A percentile compares a stretch with the other conserved stretches of the same genome.
These are phyloP conservation scores for Pherbina coryleti DNA, from an alignment of 2,888 invertebrate genomes.

Conservation along the genomic window DNA sequence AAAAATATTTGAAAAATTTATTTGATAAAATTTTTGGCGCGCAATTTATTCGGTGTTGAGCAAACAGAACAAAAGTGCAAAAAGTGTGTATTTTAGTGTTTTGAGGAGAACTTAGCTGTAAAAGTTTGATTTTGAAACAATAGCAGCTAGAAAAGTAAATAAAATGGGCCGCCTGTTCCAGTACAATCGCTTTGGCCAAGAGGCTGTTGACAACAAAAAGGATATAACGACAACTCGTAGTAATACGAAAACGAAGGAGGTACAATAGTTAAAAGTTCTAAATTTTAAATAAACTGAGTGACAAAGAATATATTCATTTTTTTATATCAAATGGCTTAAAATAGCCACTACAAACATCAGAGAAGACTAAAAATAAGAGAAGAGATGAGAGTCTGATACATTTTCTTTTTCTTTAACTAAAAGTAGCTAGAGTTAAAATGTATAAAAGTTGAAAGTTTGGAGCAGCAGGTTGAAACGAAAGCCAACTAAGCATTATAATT, in stretches of 20 bases:
- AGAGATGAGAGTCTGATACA: too few species aligned
- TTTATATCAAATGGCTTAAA: not conserved
- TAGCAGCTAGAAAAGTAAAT: not conserved
- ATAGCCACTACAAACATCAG: too few species aligned
- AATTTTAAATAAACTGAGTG: not conserved
- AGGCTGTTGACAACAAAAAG: slow-evolving; percentile 49
- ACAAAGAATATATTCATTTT: not conserved
- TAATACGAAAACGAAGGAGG: slow-evolving; percentile 53
- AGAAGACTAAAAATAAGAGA: too few species aligned
- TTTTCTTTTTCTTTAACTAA: too few species aligned
- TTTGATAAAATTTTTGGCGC: not conserved
- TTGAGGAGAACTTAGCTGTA: not conserved
- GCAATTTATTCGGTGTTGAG: not conserved
- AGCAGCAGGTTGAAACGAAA: too few species aligned
- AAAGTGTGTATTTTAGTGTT: not conserved
- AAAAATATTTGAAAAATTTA: not conserved
- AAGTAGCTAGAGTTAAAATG: too few species aligned
- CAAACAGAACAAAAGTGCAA: not conserved
- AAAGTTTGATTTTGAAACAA: not conserved
- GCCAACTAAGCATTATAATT: too few species aligned
- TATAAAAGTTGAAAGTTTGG: too few species aligned
- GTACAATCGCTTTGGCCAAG: slow-evolving; percentile 62
- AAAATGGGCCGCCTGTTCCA: slow-evolving; percentile 65
- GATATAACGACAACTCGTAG: slow-evolving; percentile 24
- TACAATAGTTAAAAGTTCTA: slow-evolving; percentile 42